Conservation (phyloP, 2,113 vertebrate species). For the Jaculus jaculus region DNA sequence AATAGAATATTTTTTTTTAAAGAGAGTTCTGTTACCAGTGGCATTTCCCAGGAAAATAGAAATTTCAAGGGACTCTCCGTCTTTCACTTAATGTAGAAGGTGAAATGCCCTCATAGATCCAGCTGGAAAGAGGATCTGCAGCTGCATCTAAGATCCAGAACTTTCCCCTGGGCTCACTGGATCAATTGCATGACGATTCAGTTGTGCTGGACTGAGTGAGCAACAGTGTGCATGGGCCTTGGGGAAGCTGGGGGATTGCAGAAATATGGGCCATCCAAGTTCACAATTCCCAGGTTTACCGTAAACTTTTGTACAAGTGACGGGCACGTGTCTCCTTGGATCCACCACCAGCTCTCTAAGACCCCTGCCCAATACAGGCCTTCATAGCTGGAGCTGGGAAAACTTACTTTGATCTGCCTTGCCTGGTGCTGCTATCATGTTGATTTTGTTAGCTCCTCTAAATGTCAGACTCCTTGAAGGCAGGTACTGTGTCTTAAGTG, state of each 20-base stretch:
- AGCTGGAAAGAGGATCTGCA: neutral
- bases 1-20: no score
- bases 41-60: neutral
- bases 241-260: rapidly evolving
- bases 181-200: rapidly evolving
- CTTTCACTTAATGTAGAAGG: neutral
- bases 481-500: neutral
- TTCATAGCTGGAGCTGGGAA: neutral
- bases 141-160: neutral
- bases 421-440: neutral
- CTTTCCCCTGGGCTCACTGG: neutral
- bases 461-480: neutral
- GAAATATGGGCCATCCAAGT: neutral
- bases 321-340: neutral
- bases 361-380: neutral
- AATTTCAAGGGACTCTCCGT: neutral
- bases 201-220: neutral
- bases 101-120: neutral
- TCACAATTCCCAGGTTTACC: no score
- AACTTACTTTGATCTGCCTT: neutral
- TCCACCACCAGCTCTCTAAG: neutral
- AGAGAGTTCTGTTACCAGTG: neutral
- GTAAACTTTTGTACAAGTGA: neutral
- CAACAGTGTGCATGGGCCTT: neutral
- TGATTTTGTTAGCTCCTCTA: neutral